Percentiles rank a stretch among this genome's conserved stretches.
phyloP scores from a whole-genome alignment of 2,797 vertebrate genomes.

The Pogoniulus pusillus region DNA sequence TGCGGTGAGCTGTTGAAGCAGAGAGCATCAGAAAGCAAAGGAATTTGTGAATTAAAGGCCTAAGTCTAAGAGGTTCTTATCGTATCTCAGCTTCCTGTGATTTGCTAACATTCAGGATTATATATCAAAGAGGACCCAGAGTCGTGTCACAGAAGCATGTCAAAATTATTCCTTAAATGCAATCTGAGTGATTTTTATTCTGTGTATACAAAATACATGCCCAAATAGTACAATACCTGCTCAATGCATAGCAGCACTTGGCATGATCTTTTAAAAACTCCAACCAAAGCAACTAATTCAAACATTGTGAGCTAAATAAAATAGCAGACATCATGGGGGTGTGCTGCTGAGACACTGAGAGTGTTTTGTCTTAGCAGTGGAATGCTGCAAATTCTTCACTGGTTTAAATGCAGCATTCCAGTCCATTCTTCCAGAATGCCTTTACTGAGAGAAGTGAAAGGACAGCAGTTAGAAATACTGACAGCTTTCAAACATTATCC shows the following conservation, averaged over 20 bases:
- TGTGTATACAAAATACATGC: neutral
- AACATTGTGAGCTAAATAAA: neutral
- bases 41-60: constrained; percentile 7
- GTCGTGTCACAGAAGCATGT: neutral
- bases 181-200: neutral
- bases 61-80: constrained; percentile 2
- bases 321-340: neutral
- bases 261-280: neutral
- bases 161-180: neutral
- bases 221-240: neutral
- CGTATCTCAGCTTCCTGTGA: constrained; percentile 21
- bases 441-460: neutral
- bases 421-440: neutral
- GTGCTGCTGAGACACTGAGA: neutral
- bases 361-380: neutral
- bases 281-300: too few species aligned
- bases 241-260: neutral
- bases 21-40: constrained; percentile 30
- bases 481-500: neutral
- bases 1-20: neutral
- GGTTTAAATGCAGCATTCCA: neutral
- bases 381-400: neutral
- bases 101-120: constrained; percentile 15
- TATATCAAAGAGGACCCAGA: neutral
- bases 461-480: neutral